Base-by-base conservation (phyloP, 2,888 invertebrate species). In the Polymixis lichenea region DNA sequence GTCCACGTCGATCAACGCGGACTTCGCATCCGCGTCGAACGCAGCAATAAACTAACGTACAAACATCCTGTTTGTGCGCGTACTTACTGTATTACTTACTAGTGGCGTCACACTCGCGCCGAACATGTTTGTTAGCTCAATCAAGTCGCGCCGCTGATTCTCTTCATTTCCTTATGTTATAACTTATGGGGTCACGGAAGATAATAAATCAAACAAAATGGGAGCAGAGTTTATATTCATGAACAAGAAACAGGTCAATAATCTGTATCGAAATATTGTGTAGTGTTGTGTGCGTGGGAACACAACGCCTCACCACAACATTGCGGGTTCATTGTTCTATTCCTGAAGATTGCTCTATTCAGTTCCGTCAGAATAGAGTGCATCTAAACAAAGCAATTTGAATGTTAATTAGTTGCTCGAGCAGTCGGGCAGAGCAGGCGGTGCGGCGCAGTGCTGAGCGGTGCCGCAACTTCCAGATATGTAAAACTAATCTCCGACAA, bases 401-500 rank as follows among this genome's bases (percentile, higher is more conserved):
- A 55, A 51, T 69, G 58, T 68, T 71, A 71, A 79, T 70, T 66
- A 60, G 61, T 75, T 56, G 46, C 17, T 61, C 38, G 25, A 61
- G 55, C 60, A 22, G 17, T 8, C 15, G 7, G 15, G n/a, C 28
- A 19, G 28, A 8, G 17, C 49, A 11, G 5, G 13, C 1, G 15
- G 9, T 19, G 22, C 61, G 43, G 22, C 1, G 15, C 17, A 19
- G 8, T 13, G 28, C 19, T 28, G 11, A 7, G 28, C 0, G 22
- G 38, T 13, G 49, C n/a, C 64, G 11, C 72, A 62, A 73, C 82
- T 88, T 85, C 74, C 71, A 60, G 85, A 80, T 80, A 87, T 86
- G 86, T 85, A 73, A 86, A 88, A 84, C 84, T 87, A 87, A 89
- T 89, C 85, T 87, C 85, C 83, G 75, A 82, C 82, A 72, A 67